Base-by-base conservation (phyloP, 2,797 vertebrate species). In the Phataginus tetradactyla region DNA sequence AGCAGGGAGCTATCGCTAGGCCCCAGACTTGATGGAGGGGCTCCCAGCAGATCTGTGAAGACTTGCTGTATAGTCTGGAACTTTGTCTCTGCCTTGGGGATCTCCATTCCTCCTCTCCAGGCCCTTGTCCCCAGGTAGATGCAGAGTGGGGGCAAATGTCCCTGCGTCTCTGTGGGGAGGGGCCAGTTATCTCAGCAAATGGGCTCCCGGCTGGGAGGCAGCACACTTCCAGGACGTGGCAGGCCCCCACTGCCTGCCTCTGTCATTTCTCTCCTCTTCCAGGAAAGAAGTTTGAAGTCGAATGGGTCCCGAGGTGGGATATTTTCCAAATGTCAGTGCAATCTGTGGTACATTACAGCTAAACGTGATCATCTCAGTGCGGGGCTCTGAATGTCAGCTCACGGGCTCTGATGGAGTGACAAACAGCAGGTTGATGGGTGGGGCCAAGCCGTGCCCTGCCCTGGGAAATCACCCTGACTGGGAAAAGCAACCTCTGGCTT, bases 321-420 rank as follows among this genome's bases (percentile, higher is more conserved):
- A 97, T 97, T 98, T 98, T 97, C 98, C 98, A 98, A 98, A 98
- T 98, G 98, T 98, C 98, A 98, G 98, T 97, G 98, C 98, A 98
- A 98, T 98, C 98, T 98, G 98, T 94, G 98, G 97, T 97, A 98
- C 98, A 98, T 98, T 98, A 98, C 75, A 29, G 97, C 97, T 98
- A 98, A 98, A 98, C 93, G 98, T 84, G 98, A 98, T 98, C 98
- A 97, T 98, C 97, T 95, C 86, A 51, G 95, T 34, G 97, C 97
- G 91, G 96, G 96, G 97, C 97, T 98, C 97, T 98, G 98, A 98
- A 98, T 98, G 98, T 98, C 98, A 98, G 98, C 37, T 53, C 96
- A 97, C 97, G 20, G 95, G 96, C 94, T 37, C 51, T 92, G 98
- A 98, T 95, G 95, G 97, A 98, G 97, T 98, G 98, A 98, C 98